A percentile compares a stretch with the other conserved stretches of the same genome.
These are phyloP conservation scores for Ommatoiulus sabulosus DNA, from an alignment of 2,888 invertebrate genomes.

Conservation along the genomic window DNA sequence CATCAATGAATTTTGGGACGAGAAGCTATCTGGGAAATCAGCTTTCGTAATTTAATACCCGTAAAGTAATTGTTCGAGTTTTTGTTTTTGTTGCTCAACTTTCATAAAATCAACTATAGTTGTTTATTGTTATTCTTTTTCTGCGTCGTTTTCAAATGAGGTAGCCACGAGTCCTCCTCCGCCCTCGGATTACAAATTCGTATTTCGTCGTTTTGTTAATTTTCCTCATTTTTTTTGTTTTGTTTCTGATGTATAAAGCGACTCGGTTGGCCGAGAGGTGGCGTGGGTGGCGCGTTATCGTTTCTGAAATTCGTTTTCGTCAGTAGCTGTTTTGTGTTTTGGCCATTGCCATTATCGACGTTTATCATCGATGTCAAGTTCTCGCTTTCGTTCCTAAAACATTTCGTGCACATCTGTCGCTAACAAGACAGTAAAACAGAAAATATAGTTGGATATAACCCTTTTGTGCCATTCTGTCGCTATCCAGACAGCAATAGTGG, in stretches of 20 bases:
- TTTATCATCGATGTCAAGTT: too few relatives aligned
- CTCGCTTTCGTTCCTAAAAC: neutral
- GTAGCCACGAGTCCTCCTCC: neutral
- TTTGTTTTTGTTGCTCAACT: too few relatives aligned
- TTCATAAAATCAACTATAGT: too few relatives aligned
- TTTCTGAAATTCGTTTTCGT: neutral
- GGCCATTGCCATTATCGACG: too few relatives aligned
- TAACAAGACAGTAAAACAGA: neutral
- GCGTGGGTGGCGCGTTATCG: conserved; percentile 1
- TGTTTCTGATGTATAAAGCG: neutral
- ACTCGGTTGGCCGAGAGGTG: neutral
- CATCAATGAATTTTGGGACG: too few relatives aligned
- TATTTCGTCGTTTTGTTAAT: too few relatives aligned
- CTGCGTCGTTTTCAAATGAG: neutral
- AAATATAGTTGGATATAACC: neutral
- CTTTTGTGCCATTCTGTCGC: neutral
- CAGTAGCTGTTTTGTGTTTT: neutral
- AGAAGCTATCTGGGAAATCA: too few relatives aligned
- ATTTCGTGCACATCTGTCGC: neutral
- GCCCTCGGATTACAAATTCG: conserved; percentile 7
- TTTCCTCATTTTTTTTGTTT: neutral
- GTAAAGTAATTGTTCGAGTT: too few relatives aligned
- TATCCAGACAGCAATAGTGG: neutral
- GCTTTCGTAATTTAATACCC: too few relatives aligned
- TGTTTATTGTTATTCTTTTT: neutral